A percentile compares a stretch with the other conserved stretches of the same genome.
These are phyloP conservation scores for Styela clava DNA, from an alignment of 23 tunicate genomes.

Conservation along the genomic window DNA sequence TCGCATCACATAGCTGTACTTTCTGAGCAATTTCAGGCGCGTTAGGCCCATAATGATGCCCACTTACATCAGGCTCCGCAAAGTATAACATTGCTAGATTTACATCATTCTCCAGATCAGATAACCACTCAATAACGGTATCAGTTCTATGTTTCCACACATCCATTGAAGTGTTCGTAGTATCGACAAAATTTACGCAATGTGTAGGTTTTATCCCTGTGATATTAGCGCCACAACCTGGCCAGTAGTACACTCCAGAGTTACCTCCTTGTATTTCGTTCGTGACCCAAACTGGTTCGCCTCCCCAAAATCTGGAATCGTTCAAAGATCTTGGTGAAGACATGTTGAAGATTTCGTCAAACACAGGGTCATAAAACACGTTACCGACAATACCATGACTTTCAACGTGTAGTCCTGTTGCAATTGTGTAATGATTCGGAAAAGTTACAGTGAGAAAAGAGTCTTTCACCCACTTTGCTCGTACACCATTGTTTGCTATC, in stretches of 20 bases:
- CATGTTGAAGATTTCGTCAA: constrained; percentile 24
- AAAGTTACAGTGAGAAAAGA: constrained; percentile 76
- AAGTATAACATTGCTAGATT: constrained; percentile 77
- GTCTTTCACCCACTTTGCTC: constrained; percentile 91
- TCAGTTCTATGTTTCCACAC: constrained; percentile 59
- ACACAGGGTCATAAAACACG: constrained; percentile 73
- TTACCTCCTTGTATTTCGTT: constrained; percentile 59
- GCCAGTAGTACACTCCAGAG: constrained; percentile 63
- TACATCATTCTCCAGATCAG: constrained; percentile 47
- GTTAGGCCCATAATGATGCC: constrained; percentile 83
- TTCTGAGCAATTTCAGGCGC: constrained; percentile 60
- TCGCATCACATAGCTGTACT: constrained; percentile 74
- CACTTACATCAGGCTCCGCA: constrained; percentile 66
- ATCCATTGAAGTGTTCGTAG: neutral
- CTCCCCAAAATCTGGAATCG: constrained; percentile 81
- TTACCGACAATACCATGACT: constrained; percentile 95
- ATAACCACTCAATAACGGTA: constrained; percentile 67
- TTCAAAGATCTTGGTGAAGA: constrained; percentile 3
- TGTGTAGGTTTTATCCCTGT: constrained; percentile 42
- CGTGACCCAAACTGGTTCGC: constrained; percentile 97
- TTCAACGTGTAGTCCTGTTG: constrained; percentile 91
- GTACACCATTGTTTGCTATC: constrained; percentile 61
- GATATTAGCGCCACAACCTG: constrained; percentile 74
- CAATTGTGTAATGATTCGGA: constrained; percentile 97
- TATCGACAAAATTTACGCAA: constrained; percentile 7